Evolutionary conservation across 2,113 vertebrate genomes (phyloP).

Genomic region (Plectropomus leopardus): DNA sequence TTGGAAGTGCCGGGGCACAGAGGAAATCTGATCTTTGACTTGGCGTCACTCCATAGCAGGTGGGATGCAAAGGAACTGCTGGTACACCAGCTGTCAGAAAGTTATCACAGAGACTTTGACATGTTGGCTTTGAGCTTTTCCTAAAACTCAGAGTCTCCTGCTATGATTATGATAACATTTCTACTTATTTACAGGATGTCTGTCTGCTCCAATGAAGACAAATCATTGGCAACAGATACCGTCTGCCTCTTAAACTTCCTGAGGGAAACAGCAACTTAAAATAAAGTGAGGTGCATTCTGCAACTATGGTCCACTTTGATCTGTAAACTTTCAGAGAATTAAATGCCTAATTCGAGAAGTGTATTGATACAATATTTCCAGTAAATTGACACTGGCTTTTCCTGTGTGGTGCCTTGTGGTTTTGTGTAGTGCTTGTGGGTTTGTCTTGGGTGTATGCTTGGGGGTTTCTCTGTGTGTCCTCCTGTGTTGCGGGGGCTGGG

Average conservation of each 20-base stretch:
- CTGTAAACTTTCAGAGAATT: too few relatives aligned
- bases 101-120: conserved; percentile 20
- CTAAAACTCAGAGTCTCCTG: background rate
- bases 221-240: background rate
- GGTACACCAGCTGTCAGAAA: conserved; percentile 58
- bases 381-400: too few relatives aligned
- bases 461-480: too few relatives aligned
- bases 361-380: too few relatives aligned
- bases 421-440: too few relatives aligned
- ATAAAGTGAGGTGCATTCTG: background rate
- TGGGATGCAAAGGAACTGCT: conserved; percentile 38
- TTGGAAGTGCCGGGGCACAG: background rate
- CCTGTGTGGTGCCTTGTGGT: too few relatives aligned
- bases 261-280: background rate
- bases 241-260: background rate
- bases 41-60: conserved; percentile 49
- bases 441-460: too few relatives aligned
- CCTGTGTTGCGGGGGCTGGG: too few relatives aligned
- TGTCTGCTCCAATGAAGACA: background rate
- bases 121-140: conserved; percentile 1
- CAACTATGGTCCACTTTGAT: too few relatives aligned
- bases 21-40: conserved; percentile 60
- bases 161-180: background rate
- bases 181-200: background rate
- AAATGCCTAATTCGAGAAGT: too few relatives aligned